Evolutionary conservation across 2,113 vertebrate species (phyloP).

Genomic region (Pangasianodon gigas): DNA sequence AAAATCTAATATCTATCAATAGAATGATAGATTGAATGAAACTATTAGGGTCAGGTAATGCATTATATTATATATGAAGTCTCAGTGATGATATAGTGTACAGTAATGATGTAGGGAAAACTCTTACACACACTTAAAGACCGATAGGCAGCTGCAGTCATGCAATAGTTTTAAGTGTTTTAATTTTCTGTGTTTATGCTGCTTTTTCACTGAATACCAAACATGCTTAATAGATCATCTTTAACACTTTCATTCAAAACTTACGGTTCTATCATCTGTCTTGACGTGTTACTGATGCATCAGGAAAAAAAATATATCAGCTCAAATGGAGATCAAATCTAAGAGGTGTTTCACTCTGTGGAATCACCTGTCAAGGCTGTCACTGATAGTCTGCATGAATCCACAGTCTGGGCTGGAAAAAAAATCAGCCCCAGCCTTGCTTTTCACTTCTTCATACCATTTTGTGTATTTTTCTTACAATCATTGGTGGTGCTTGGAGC

Average conservation of each 20-base stretch:
- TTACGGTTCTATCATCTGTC: neutral
- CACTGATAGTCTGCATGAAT: neutral
- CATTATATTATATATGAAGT: neutral
- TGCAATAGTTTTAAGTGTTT: neutral
- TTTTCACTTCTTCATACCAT: neutral
- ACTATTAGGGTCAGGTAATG: neutral
- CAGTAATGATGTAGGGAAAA: neutral
- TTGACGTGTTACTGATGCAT: no score
- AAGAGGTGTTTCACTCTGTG: neutral
- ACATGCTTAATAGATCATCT: neutral
- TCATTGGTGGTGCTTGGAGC: no score
- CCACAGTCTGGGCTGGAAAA: neutral
- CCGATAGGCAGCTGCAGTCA: neutral
- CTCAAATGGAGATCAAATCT: no score
- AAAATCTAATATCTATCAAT: neutral
- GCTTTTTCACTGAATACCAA: neutral
- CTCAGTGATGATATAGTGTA: neutral
- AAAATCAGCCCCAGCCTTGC: neutral
- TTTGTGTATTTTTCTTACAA: neutral
- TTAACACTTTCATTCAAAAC: neutral
- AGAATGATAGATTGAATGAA: no score
- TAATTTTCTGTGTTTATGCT: neutral
- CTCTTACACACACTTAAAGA: neutral
- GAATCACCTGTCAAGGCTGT: neutral
- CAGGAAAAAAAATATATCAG: no score